Evolutionary conservation across 2,797 vertebrate species (phyloP), one percentile per base, ranked within the genome.

Genomic region (Neoniphon sammara): DNA sequence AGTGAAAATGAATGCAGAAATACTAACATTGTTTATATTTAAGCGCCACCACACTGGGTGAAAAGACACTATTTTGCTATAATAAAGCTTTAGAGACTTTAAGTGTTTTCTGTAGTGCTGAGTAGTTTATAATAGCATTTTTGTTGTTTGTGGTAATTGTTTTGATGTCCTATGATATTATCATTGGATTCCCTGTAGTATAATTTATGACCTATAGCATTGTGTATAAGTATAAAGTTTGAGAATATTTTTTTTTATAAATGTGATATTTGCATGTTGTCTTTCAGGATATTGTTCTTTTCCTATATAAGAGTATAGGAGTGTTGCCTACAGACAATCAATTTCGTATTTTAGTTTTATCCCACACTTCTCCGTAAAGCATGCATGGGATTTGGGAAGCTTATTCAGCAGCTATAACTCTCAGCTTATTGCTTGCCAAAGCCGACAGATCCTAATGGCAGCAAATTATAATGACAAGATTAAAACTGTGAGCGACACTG

Each of bases 401-500:
- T 23, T 1, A 61, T 36, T 73, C 81, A 70, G 72, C 73, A 65
- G 5, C 30, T 56, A 34, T 6, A 44, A 34, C 0, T 30, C 7
- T 42, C 18, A 21, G 50, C 39, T 49, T 25, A 18, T 5, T 14
- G 20, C 15, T 31, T 56, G 20, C 50, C 42, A 47, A n/a, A 73
- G 57, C 30, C 70, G 75, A 71, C 54, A 80, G 34, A 67, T 69
- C 61, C 58, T 74, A 68, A 1, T 3, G 44, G 58, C 70, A 57
- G 53, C 54, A 68, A 66, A 59, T 73, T 14, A 18, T 1, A 59
- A 44, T 21, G 75, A 50, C 60, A 47, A 39, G 21, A 84, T 81
- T 81, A 67, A 50, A 52, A 44, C 9, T 7, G 76, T 55, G 75
- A 82, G 81, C 6, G 6, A 88, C 57, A 64, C 23, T 36, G 54